Conservation (phyloP, 2,888 invertebrate species). For the Acleris emargana region DNA sequence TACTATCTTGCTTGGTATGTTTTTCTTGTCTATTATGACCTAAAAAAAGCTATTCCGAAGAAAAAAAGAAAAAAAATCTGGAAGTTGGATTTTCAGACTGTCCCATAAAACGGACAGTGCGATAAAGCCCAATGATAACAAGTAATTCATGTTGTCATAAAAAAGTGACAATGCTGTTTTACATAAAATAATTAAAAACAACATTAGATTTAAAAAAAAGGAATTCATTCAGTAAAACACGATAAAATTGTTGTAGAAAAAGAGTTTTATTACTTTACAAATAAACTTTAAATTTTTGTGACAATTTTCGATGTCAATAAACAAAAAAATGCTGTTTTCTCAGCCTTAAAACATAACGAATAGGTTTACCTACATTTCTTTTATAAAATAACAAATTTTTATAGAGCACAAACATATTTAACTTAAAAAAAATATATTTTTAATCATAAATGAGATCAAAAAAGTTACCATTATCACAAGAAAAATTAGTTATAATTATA, state of each 20-base stretch:
- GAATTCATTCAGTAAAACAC: background rate
- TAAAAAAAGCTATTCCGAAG: background rate
- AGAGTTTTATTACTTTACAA: background rate
- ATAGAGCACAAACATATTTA: too few relatives aligned
- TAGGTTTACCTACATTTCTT: too few relatives aligned
- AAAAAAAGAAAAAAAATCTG: slow-evolving; percentile 1
- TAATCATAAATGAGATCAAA: too few relatives aligned
- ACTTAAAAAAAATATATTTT: too few relatives aligned
- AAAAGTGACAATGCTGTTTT: slow-evolving; percentile 4
- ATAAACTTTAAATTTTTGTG: background rate
- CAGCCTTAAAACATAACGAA: too few relatives aligned
- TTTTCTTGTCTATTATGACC: background rate
- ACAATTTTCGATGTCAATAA: background rate
- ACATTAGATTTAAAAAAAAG: background rate
- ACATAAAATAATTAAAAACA: background rate
- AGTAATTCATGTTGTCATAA: background rate
- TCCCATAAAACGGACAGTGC: slow-evolving; percentile 12
- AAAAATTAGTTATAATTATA: too few relatives aligned
- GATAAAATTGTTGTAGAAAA: background rate
- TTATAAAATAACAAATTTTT: too few relatives aligned
- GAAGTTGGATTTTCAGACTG: slow-evolving; percentile 2
- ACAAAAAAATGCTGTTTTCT: background rate
- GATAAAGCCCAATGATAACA: background rate
- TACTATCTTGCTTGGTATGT: background rate
- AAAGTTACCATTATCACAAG: too few relatives aligned